Evolutionary conservation across 2,113 vertebrate genomes (phyloP).

Genomic region (Tetrao urogallus): DNA sequence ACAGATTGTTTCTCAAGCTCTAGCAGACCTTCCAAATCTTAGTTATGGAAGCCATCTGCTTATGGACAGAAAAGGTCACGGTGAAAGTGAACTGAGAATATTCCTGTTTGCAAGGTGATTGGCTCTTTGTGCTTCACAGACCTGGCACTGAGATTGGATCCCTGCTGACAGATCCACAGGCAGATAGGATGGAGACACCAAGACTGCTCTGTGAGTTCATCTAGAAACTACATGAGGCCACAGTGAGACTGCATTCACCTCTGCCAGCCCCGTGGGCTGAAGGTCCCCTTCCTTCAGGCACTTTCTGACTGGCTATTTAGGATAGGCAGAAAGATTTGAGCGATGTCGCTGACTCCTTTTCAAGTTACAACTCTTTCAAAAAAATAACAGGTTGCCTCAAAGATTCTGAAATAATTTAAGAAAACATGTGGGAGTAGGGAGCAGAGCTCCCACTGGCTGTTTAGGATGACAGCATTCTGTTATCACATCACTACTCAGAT

Average conservation of each 20-base stretch:
- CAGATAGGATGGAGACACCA: neutral
- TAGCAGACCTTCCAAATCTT: neutral
- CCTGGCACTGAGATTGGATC: neutral
- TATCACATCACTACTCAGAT: slow-evolving; percentile 42
- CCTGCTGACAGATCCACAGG: neutral
- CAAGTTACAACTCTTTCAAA: slow-evolving; percentile 34
- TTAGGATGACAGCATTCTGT: slow-evolving; percentile 3
- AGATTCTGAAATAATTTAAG: slow-evolving; percentile 49
- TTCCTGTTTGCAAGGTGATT: neutral
- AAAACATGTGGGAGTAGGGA: slow-evolving; percentile 47
- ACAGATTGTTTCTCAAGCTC: neutral
- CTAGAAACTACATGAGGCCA: neutral
- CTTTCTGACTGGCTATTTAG: accelerated
- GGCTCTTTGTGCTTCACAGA: neutral
- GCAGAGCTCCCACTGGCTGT: slow-evolving; percentile 44
- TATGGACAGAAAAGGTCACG: accelerated
- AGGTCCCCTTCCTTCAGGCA: neutral
- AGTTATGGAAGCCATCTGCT: neutral
- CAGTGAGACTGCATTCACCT: neutral
- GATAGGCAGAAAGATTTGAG: neutral
- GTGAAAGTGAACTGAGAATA: neutral
- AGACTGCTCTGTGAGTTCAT: neutral
- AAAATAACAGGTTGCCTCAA: slow-evolving; percentile 28
- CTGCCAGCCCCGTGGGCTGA: accelerated
- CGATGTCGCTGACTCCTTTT: neutral